Evolutionary conservation across 2,797 vertebrate genomes (phyloP).

Genomic region (Heteromormyrus szaboi): DNA sequence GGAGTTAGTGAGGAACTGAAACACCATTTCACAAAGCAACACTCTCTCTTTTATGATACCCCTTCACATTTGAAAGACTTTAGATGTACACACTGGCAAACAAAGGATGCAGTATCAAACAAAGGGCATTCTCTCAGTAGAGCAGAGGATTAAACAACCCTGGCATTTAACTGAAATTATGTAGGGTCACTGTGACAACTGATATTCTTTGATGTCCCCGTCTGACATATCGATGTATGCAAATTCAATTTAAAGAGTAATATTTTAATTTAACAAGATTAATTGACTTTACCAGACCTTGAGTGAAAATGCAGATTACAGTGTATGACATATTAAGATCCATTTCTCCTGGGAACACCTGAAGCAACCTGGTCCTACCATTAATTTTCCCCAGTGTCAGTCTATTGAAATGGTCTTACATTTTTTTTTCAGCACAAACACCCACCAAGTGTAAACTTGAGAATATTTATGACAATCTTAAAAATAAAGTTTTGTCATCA

Average conservation of each 20-base stretch:
- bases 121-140: neutral
- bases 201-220: neutral
- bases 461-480: neutral
- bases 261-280: neutral
- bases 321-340: neutral
- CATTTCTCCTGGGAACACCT: neutral
- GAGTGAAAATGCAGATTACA: constrained; percentile 1
- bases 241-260: neutral
- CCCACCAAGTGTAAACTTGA: neutral
- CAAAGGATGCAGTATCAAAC: neutral
- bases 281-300: neutral
- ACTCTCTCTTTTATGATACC: neutral
- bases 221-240: neutral
- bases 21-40: neutral
- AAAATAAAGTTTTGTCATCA: neutral
- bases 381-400: neutral
- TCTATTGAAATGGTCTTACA: neutral
- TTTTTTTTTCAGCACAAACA: neutral
- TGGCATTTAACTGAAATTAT: neutral
- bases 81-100: neutral
- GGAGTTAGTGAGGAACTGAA: neutral
- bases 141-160: neutral
- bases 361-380: neutral
- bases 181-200: neutral
- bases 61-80: neutral